These are phyloP conservation scores for Aphidius ervi DNA, from an alignment of 1,140 invertebrate species.

Conservation along the genomic window DNA sequence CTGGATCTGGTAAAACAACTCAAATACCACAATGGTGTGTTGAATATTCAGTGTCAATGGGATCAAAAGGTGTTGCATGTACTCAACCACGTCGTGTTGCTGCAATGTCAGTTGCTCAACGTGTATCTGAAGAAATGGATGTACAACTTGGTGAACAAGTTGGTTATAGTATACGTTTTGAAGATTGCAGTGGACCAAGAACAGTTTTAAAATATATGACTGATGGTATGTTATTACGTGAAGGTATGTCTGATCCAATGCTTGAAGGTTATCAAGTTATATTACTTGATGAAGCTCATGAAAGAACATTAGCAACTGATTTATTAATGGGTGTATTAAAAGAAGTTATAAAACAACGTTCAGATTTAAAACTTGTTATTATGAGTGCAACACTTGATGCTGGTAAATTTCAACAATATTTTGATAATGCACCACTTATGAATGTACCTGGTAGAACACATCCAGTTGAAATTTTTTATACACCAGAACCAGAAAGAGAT, in stretches of 20 bases:
- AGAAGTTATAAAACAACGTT: slow-evolving; percentile 91
- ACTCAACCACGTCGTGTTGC: slow-evolving; percentile 97
- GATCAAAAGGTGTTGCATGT: slow-evolving; percentile 86
- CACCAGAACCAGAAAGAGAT: slow-evolving; percentile 96
- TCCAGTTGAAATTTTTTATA: slow-evolving; percentile 99
- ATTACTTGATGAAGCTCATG: slow-evolving; percentile 97
- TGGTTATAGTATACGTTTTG: slow-evolving; percentile 98
- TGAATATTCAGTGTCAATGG: slow-evolving; percentile 74
- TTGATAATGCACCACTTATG: slow-evolving; percentile 97
- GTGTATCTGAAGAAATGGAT: slow-evolving; percentile 99
- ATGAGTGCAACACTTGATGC: slow-evolving; percentile 99
- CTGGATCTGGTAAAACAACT: slow-evolving; percentile 96
- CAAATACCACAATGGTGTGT: slow-evolving; percentile 93
- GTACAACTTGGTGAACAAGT: slow-evolving; percentile 84
- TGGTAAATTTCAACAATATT: slow-evolving; percentile 98
- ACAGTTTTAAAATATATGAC: slow-evolving; percentile 96
- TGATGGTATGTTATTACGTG: slow-evolving; percentile 98
- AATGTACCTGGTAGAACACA: slow-evolving; percentile 96
- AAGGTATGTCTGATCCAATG: slow-evolving; percentile 99
- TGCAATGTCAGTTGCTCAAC: slow-evolving; percentile 97
- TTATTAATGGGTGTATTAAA: slow-evolving; percentile 98
- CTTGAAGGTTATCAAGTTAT: slow-evolving; percentile 94
- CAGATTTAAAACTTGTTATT: slow-evolving; percentile 95
- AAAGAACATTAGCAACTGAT: slow-evolving; percentile 96
- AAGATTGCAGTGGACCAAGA: slow-evolving; percentile 95